Conservation (phyloP, 2,797 vertebrate species). For the Petrocephalus sullivani region DNA sequence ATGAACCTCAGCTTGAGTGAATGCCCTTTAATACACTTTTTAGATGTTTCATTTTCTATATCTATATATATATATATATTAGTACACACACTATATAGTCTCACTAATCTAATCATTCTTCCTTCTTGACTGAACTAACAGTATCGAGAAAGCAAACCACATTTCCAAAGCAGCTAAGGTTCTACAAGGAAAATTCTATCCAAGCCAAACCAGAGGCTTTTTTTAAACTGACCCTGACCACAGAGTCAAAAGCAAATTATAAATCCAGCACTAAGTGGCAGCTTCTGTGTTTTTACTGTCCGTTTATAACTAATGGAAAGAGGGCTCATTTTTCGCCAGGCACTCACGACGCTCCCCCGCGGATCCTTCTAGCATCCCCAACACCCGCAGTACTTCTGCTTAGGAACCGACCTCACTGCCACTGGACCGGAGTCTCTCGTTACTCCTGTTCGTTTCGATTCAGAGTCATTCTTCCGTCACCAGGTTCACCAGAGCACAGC, state of each 20-base stretch:
- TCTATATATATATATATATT: not conserved
- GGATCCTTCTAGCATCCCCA: not conserved
- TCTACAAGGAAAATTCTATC: slow-evolving; percentile 1
- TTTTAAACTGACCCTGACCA: not conserved
- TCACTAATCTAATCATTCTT: not conserved
- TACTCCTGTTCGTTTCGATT: not conserved
- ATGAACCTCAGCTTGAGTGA: not conserved
- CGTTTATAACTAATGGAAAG: slow-evolving; percentile 11
- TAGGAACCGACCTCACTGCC: not conserved
- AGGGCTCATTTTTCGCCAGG: not conserved
- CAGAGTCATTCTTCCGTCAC: not conserved
- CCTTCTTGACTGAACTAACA: not conserved
- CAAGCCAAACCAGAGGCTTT: not conserved
- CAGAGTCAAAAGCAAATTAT: slow-evolving; percentile 12
- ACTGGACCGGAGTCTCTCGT: not conserved
- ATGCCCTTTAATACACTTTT: not conserved
- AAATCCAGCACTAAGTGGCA: slow-evolving; percentile 2
- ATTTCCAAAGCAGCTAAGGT: not conserved
- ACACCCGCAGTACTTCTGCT: not conserved
- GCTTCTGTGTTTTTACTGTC: not conserved
- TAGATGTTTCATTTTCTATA: not conserved
- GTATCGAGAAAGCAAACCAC: not conserved
- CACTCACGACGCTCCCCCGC: not conserved
- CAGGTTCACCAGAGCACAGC: not conserved
- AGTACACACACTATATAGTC: not conserved